Conservation (phyloP, 1,140 invertebrate genomes). For the Drosophila mayri region DNA sequence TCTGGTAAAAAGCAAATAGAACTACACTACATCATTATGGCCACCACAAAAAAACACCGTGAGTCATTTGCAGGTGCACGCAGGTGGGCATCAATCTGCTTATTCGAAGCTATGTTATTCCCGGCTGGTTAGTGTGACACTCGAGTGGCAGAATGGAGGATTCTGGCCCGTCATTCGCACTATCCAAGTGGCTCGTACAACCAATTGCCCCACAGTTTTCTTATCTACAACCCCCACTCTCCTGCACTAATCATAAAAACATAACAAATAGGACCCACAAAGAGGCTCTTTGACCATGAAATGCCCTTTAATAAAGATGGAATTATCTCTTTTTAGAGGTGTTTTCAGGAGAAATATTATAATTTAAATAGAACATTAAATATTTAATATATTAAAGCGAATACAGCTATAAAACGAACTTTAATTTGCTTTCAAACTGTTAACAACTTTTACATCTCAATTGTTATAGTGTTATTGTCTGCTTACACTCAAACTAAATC, state of each 20-base stretch:
- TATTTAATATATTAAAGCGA: no score
- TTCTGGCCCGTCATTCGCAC: conserved; percentile 7
- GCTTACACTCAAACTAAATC: conserved; percentile 3
- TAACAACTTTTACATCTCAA: not conserved
- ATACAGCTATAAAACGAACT: not conserved
- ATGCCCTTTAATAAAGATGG: not conserved
- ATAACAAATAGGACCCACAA: conserved; percentile 9
- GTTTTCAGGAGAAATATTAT: not conserved
- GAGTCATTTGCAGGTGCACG: conserved; percentile 21
- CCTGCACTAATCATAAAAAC: conserved; percentile 18
- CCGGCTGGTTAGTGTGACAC: conserved; percentile 5
- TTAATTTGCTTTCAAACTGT: not conserved
- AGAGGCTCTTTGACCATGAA: not conserved
- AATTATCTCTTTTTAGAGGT: not conserved
- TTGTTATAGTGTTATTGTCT: conserved; percentile 1
- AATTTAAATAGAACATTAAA: not conserved
- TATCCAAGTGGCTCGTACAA: no score
- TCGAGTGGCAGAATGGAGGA: not conserved
- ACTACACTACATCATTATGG: conserved; percentile 25
- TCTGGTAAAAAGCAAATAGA: conserved; percentile 14
- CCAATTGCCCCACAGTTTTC: no score
- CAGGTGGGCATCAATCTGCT: conserved; percentile 17
- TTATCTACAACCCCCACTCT: conserved; percentile 10
- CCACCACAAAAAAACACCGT: not conserved
- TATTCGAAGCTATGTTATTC: conserved; percentile 12